Conservation (phyloP, 2,113 vertebrate species). For the Myocastor coypus region DNA sequence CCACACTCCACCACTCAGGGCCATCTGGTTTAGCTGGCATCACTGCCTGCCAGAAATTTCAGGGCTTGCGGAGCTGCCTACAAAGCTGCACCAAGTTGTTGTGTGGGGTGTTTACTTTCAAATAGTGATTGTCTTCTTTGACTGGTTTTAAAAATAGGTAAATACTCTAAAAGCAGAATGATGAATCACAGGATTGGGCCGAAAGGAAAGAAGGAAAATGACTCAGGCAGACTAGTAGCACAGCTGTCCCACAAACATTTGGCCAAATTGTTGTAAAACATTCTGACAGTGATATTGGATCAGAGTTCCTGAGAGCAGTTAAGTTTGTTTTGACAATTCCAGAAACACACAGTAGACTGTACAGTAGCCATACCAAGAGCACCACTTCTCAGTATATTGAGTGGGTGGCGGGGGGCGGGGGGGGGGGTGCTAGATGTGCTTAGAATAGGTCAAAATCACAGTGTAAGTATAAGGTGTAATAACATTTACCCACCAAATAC, state of each 20-base stretch:
- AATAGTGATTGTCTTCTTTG: conserved; percentile 88
- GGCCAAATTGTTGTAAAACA: conserved; percentile 91
- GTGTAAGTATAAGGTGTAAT: neutral
- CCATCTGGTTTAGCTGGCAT: conserved; percentile 72
- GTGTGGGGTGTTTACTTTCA: conserved; percentile 85
- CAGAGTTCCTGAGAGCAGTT: conserved; percentile 67
- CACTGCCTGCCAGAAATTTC: conserved; percentile 59
- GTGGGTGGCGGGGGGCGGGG: neutral
- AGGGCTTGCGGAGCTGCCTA: conserved; percentile 58
- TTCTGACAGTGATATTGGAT: conserved; percentile 84
- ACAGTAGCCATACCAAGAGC: conserved; percentile 21
- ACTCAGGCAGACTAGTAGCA: conserved; percentile 88
- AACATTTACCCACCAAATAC: neutral
- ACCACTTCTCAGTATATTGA: neutral
- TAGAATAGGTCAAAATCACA: conserved; percentile 8
- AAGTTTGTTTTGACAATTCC: conserved; percentile 85
- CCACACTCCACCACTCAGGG: neutral
- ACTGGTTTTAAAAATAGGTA: conserved; percentile 93
- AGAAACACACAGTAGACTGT: conserved; percentile 56
- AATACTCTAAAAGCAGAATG: conserved; percentile 95
- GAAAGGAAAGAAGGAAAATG: conserved; percentile 91
- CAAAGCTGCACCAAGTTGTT: conserved; percentile 56
- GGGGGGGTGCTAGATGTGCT: neutral
- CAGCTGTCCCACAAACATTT: conserved; percentile 93
- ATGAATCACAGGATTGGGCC: conserved; percentile 92